Conservation (phyloP, 2,888 invertebrate genomes). For the Elaeidobius kamerunicus region DNA sequence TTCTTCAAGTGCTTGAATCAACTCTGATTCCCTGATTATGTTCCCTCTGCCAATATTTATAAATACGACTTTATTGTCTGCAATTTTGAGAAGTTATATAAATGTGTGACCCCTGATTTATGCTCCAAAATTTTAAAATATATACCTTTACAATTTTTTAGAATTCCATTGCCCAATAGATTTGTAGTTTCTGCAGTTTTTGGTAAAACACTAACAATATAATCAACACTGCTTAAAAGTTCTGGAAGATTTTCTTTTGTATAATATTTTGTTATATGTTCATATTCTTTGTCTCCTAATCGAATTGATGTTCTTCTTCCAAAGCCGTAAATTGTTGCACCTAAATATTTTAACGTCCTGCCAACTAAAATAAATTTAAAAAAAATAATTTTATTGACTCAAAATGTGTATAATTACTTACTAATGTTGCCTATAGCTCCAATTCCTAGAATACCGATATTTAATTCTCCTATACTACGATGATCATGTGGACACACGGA, state of each 20-base stretch:
- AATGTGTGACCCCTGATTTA: neutral
- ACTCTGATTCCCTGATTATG: conserved; percentile 52
- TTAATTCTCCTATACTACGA: conserved; percentile 50
- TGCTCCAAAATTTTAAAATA: too few species aligned
- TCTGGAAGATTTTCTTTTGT: conserved; percentile 42
- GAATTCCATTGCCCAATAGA: conserved; percentile 51
- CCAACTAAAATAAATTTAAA: conserved; percentile 47
- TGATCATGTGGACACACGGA: conserved; percentile 34
- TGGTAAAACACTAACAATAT: conserved; percentile 56
- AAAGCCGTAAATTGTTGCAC: conserved; percentile 45
- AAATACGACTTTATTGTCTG: conserved; percentile 50
- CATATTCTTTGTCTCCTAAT: conserved; percentile 30
- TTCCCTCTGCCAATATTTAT: conserved; percentile 60
- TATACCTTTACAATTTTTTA: conserved; percentile 50
- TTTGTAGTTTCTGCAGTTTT: conserved; percentile 51
- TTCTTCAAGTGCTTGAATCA: conserved; percentile 53
- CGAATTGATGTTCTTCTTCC: conserved; percentile 31
- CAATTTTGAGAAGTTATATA: too few species aligned
- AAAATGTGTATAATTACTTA: conserved; percentile 36
- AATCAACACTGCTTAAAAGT: conserved; percentile 53
- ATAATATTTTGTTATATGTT: conserved; percentile 41
- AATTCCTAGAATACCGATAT: conserved; percentile 54
- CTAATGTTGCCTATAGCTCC: conserved; percentile 55
- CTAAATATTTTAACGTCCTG: conserved; percentile 48
- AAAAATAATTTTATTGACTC: conserved; percentile 11